Base-by-base conservation (phyloP, 2,113 vertebrate species). In the Coturnix japonica region DNA sequence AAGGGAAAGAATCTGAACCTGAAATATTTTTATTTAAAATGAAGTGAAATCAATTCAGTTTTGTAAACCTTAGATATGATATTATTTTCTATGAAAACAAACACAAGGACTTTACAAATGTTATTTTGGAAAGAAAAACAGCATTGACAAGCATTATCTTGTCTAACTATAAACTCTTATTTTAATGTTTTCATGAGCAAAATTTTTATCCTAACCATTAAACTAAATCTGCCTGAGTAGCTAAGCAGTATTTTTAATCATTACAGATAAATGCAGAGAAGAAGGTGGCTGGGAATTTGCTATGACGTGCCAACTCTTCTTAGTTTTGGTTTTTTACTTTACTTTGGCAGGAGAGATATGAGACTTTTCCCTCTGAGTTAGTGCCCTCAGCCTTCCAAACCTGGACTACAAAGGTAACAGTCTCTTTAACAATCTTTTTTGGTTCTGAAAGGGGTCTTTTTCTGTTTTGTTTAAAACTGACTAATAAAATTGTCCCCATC, bases 301-400 rank as follows among this genome's bases (percentile, higher is more conserved):
- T 46, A 13, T 21, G 60, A 84, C 75, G 47, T 19, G 37, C 23
- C 49, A 47, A 47, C 4, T 47, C 10, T 22, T 51, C 3, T 33
- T 63, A 8, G 31, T 73, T 80, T 39, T 63, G 9, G 31, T 73
- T 80, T 39, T 71, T 21, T 67, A 67, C 4, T 49, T 28, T 28
- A 28, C 25, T 74, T 51, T 73, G 60, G 44, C 25, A 41, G 23
- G 51, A 61, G 23, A 84, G 3, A 33, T 1, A 39, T 0, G 26
- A 39, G 51, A 22, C 1, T 44, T 81, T 70, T 81, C 15, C 44
- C 16, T 37, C 13, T 18, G 15, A 75, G 51, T 51, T 61, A 13
- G 30, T 10, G 75, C 37, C 9, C 23, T n/a, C 9, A 10, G 30
- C 6, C 5, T 8, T 11, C 9, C 6, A 3, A 43, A 0, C 18